Base-by-base conservation (phyloP, 1,140 invertebrate species). In the Drosophila nikananu region DNA sequence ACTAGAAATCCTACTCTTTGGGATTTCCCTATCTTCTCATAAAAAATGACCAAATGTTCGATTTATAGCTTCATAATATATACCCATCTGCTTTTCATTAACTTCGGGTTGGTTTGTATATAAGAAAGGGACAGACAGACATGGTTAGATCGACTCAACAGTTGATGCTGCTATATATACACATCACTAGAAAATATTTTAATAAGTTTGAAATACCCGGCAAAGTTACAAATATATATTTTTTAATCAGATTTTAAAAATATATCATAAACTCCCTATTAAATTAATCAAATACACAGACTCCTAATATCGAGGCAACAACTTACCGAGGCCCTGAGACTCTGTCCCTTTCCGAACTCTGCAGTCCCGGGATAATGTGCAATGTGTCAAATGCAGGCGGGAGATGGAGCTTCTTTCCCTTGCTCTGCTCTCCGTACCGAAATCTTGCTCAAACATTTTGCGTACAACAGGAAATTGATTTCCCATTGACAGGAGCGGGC, bases 391-490 rank as follows among this genome's bases (percentile, higher is more conserved):
- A 65, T 84, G 86, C 84, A 89, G 80, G 63, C 42, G 12, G 30
- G 23, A 19, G 60, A 73, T 52, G 3, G 3, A 32, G 30, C 30
- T 32, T 46, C 44, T 10, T 30, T 21, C 27, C 10, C 27, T 8
- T 30, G n/a, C 21, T 9, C 19, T 30, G 4, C 35, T 23, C 15
- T 37, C 21, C 1, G 2, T 17, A 32, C 32, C 35, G 42, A 77
- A 71, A 60, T 49, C 55, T 42, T 48, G 59, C 67, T 70, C 48
- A 79, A 83, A 81, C 84, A 87, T 89, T 89, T 87, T 83, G 62
- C 67, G 57, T 65, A 84, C 66, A 89, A 89, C 84, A 89, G 84
- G 84, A 89, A 89, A 89, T 89, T 89, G 84, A 89, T 64, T 90
- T 89, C 81, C 76, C 86, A 89, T 89, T 75, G 84, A 84, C 84